Percentiles rank a stretch among this genome's conserved stretches.
phyloP scores from a whole-genome alignment of 2,113 vertebrate genomes.

The Actenoides lindsayi region DNA sequence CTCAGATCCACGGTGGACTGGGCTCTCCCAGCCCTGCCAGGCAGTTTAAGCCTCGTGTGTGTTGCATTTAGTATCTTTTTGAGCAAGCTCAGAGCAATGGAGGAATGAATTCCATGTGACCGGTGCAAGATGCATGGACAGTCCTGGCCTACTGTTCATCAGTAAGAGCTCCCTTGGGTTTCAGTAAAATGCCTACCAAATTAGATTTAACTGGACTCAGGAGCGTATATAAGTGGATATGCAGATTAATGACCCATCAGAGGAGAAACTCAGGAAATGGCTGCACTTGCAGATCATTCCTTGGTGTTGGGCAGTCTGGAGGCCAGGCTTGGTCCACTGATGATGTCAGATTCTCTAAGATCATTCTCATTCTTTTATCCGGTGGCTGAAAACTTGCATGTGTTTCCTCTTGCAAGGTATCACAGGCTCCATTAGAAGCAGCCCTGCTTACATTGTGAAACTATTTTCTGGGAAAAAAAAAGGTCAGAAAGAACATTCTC shows the following conservation, averaged over 20 bases:
- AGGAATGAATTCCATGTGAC: background rate
- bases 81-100: background rate
- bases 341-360: background rate
- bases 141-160: background rate
- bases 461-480: background rate
- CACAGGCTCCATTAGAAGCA: background rate
- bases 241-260: background rate
- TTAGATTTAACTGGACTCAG: background rate
- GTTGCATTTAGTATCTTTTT: background rate
- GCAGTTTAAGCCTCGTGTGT: accelerated
- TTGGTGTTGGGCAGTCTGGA: background rate
- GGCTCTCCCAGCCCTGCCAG: background rate
- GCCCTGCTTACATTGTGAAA: background rate
- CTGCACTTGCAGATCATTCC: background rate
- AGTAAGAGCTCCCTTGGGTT: background rate
- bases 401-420: background rate
- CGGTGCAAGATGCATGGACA: background rate
- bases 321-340: background rate
- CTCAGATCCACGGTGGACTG: background rate
- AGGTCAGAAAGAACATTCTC: background rate
- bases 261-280: background rate
- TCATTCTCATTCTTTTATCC: background rate
- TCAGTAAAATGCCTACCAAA: background rate
- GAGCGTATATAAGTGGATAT: background rate
- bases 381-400: background rate